These are phyloP conservation scores for Tiliqua scincoides DNA, from an alignment of 2,113 vertebrate species.

Conservation along the genomic window DNA sequence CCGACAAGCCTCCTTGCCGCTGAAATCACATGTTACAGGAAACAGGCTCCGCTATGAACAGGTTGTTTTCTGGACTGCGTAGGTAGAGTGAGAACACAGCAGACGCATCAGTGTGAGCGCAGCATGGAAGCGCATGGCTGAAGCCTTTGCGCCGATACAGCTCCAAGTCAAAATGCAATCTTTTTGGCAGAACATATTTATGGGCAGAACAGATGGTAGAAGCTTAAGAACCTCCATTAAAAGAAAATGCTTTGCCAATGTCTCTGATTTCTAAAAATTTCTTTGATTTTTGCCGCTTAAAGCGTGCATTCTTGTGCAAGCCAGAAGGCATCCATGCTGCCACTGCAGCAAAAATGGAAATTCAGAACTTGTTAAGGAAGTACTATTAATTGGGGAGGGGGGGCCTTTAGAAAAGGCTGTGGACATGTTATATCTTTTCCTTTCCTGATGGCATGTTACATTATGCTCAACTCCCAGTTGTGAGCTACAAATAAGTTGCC, in stretches of 20 bases:
- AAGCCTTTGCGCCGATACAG: conserved; percentile 46
- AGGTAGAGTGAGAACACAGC: conserved; percentile 40
- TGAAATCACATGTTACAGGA: conserved; percentile 40
- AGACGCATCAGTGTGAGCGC: conserved; percentile 43
- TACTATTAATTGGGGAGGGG: neutral
- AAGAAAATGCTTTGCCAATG: conserved; percentile 38
- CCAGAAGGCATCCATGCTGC: conserved; percentile 17
- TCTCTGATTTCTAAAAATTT: conserved; percentile 47
- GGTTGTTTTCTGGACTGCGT: conserved; percentile 32
- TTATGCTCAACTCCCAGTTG: no score
- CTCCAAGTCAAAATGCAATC: conserved; percentile 65
- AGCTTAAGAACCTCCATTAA: conserved; percentile 65
- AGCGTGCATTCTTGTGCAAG: conserved; percentile 32
- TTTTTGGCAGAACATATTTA: conserved; percentile 67
- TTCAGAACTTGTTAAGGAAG: neutral
- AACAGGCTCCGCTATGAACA: conserved; percentile 37
- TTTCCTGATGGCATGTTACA: neutral
- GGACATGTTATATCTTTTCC: neutral
- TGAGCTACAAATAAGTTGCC: no score
- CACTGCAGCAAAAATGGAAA: conserved; percentile 5
- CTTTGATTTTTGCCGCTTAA: conserved; percentile 40
- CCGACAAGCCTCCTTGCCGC: neutral
- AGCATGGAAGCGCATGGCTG: conserved; percentile 54
- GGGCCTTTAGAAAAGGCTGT: neutral
- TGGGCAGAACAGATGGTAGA: conserved; percentile 74